Evolutionary conservation across 1,140 invertebrate genomes (phyloP).

Genomic region (Drosophila busckii): DNA sequence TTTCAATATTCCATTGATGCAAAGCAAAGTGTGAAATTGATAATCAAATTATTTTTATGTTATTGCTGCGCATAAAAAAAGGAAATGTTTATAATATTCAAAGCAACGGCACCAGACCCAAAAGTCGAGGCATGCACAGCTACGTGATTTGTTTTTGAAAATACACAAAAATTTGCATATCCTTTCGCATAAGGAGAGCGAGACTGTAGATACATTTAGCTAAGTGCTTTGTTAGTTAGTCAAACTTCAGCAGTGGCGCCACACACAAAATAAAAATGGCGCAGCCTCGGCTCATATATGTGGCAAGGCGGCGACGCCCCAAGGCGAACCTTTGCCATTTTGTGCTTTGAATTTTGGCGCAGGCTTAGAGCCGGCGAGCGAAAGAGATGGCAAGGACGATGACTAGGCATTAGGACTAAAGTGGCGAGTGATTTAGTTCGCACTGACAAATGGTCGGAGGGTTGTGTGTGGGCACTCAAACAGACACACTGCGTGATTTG

Average conservation of each 20-base stretch:
- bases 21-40: too few relatives aligned
- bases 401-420: constrained; percentile 24
- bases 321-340: constrained; percentile 61
- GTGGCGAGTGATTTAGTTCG: constrained; percentile 7
- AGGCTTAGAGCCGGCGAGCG: constrained; percentile 54
- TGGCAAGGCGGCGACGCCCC: not conserved
- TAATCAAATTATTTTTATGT: too few relatives aligned
- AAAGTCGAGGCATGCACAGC: constrained; percentile 25
- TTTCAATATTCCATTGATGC: too few relatives aligned
- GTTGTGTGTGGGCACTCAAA: constrained; percentile 26
- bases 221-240: constrained; percentile 56
- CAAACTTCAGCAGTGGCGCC: constrained; percentile 42
- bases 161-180: constrained; percentile 58
- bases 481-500: constrained; percentile 46
- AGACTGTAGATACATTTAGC: constrained; percentile 47
- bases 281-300: too few relatives aligned
- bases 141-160: constrained; percentile 68
- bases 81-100: constrained; percentile 11
- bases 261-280: constrained; percentile 51
- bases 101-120: not conserved
- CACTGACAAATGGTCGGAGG: not conserved
- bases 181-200: constrained; percentile 4
- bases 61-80: not conserved
- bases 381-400: constrained; percentile 37
- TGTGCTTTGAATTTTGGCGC: constrained; percentile 66